Evolutionary conservation across 2,797 vertebrate genomes (phyloP).

Genomic region (Urocyon cinereoargenteus): DNA sequence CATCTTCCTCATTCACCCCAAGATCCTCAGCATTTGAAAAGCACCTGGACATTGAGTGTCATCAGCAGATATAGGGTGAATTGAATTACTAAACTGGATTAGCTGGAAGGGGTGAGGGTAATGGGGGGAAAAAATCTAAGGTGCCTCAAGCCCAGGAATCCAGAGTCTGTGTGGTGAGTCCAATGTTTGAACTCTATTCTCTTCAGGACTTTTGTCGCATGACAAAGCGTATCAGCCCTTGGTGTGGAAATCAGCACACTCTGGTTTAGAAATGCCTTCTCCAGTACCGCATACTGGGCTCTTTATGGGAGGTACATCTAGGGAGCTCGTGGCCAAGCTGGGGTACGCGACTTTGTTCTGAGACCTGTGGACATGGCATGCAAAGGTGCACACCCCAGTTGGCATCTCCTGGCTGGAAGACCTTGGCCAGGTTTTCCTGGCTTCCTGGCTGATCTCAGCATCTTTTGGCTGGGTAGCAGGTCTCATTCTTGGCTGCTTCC

Average conservation of each 20-base stretch:
- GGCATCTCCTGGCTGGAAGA: constrained; percentile 47
- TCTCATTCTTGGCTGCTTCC: constrained; percentile 67
- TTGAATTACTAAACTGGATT: constrained; percentile 26
- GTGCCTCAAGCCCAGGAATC: not conserved
- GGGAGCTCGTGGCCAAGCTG: not conserved
- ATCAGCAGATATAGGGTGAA: not conserved
- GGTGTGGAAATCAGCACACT: not conserved
- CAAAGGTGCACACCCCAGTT: not conserved
- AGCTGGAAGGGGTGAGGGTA: not conserved
- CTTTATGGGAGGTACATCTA: not conserved
- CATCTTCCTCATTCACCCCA: not conserved
- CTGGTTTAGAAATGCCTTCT: not conserved
- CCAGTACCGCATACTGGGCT: not conserved
- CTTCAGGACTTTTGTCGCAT: not conserved
- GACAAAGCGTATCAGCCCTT: not conserved
- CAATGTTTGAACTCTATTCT: not conserved
- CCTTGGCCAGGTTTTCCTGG: constrained; percentile 54
- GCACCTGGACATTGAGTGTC: not conserved
- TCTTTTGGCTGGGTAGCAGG: constrained; percentile 65
- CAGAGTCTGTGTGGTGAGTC: not conserved
- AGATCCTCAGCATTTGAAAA: not conserved
- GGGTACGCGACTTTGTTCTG: not conserved
- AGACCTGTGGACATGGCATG: not conserved
- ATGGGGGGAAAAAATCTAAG: not conserved
- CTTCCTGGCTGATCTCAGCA: constrained; percentile 22